Evolutionary conservation across 2,888 invertebrate species (phyloP).

Genomic region (Portevinia maculata): DNA sequence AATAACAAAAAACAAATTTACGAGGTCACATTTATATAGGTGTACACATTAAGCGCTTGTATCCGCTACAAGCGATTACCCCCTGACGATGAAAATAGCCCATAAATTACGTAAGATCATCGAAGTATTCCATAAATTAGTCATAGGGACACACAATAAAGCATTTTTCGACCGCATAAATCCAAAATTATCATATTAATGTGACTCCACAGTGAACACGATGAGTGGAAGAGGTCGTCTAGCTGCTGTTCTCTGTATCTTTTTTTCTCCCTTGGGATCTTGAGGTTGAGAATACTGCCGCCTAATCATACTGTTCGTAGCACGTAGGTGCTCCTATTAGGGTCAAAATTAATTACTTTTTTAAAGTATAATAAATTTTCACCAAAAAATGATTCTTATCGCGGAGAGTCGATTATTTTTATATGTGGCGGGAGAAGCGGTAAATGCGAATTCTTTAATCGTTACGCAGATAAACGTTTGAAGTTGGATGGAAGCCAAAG

Average conservation of each 20-base stretch:
- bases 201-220: slow-evolving; percentile 66
- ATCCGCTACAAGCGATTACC: slow-evolving; percentile 65
- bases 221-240: slow-evolving; percentile 52
- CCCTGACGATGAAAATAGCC: slow-evolving; percentile 62
- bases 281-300: slow-evolving; percentile 49
- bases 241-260: slow-evolving; percentile 49
- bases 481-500: not conserved
- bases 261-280: slow-evolving; percentile 28
- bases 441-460: slow-evolving; percentile 43
- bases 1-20: slow-evolving; percentile 70
- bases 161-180: slow-evolving; percentile 73
- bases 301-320: slow-evolving; percentile 7
- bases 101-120: slow-evolving; percentile 71
- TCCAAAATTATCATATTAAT: slow-evolving; percentile 73
- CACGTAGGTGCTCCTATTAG: slow-evolving; percentile 56
- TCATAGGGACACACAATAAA: slow-evolving; percentile 74
- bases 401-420: slow-evolving; percentile 10
- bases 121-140: slow-evolving; percentile 72
- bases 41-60: slow-evolving; percentile 47
- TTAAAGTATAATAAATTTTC: slow-evolving; percentile 63
- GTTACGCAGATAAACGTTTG: not conserved
- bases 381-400: slow-evolving; percentile 64
- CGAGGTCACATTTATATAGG: slow-evolving; percentile 68
- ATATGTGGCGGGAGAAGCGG: not conserved
- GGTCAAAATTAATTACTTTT: slow-evolving; percentile 68